These are phyloP conservation scores for Aselliscus stoliczkanus DNA, from an alignment of 2,797 vertebrate genomes.

Conservation along the genomic window DNA sequence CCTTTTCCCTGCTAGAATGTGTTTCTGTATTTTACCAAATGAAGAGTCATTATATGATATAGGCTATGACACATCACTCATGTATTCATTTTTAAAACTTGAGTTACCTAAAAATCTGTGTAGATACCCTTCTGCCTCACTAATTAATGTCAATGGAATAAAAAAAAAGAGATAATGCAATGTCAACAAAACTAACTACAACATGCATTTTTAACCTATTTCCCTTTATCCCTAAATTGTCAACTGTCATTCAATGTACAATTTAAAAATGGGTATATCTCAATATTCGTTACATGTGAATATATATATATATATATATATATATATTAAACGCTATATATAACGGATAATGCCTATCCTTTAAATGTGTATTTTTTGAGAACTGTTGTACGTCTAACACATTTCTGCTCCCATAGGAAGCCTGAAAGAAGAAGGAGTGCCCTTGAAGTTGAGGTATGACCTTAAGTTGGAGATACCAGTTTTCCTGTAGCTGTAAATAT, in stretches of 20 bases:
- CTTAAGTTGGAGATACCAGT: conserved; percentile 70
- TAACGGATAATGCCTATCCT: neutral
- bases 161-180: neutral
- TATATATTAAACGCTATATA: too few species aligned
- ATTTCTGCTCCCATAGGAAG: neutral
- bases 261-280: neutral
- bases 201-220: neutral
- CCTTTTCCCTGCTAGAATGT: conserved; percentile 15
- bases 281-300: neutral
- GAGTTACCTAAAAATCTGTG: conserved; percentile 39
- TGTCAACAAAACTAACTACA: neutral
- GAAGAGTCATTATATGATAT: conserved; percentile 32
- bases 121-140: neutral
- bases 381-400: neutral
- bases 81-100: neutral
- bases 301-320: neutral
- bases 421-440: neutral
- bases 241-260: neutral
- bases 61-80: conserved; percentile 38
- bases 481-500: conserved; percentile 66
- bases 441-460: conserved; percentile 52
- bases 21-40: conserved; percentile 24
- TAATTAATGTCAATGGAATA: conserved; percentile 45
- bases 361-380: neutral
- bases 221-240: neutral